Conservation (phyloP, 2,113 vertebrate genomes). For the Origma solitaria region DNA sequence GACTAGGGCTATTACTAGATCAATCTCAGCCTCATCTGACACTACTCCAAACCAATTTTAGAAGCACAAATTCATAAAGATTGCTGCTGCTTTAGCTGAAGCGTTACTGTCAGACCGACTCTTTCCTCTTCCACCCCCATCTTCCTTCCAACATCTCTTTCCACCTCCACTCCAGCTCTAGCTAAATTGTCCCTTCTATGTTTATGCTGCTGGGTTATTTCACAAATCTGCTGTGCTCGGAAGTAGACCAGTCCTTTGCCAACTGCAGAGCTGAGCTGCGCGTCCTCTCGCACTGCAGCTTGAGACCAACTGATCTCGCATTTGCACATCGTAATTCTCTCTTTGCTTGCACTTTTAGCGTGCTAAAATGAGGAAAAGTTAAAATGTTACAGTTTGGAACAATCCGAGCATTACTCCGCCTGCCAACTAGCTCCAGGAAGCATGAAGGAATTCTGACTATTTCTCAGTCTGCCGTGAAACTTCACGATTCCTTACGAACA, state of each 20-base stretch:
- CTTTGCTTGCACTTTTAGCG: neutral
- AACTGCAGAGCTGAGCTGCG: neutral
- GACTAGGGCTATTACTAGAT: neutral
- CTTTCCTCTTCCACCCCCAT: neutral
- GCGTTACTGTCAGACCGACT: neutral
- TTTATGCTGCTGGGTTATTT: neutral
- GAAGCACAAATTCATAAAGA: neutral
- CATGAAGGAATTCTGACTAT: neutral
- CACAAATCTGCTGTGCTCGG: neutral
- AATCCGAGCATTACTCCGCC: neutral
- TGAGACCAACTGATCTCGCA: neutral
- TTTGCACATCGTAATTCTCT: accelerated
- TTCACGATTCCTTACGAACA: neutral
- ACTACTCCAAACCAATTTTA: neutral
- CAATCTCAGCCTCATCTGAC: neutral
- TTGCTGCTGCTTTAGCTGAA: neutral
- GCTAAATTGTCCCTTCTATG: neutral
- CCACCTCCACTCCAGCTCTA: neutral
- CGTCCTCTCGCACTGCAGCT: neutral
- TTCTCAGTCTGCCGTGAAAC: neutral
- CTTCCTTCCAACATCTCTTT: neutral
- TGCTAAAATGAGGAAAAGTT: neutral
- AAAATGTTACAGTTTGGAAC: neutral
- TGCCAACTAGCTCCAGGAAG: neutral
- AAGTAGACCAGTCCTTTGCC: neutral